Evolutionary conservation across 2,113 vertebrate species (phyloP).

Genomic region (Sylvietta virens): DNA sequence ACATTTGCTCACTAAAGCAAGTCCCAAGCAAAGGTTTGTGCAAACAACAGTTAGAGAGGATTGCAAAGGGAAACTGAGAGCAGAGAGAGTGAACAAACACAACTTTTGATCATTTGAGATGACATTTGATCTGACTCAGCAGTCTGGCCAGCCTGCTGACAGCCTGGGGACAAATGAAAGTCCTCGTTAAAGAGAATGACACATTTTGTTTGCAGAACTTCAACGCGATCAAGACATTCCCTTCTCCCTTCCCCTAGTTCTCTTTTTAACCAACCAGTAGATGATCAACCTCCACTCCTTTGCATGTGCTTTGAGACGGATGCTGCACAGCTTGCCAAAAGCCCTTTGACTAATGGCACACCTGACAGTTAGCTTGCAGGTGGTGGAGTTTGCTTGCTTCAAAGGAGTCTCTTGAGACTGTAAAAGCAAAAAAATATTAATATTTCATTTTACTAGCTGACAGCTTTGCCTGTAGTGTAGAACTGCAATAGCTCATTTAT

Average conservation of each 20-base stretch:
- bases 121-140: background rate
- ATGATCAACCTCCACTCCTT: background rate
- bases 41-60: background rate
- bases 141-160: background rate
- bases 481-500: background rate
- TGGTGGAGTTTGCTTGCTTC: background rate
- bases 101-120: background rate
- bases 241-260: background rate
- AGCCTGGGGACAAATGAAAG: background rate
- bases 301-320: background rate
- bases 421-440: background rate
- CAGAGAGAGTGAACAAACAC: accelerated
- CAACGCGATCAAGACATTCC: background rate
- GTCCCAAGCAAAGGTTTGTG: background rate
- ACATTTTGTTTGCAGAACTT: background rate
- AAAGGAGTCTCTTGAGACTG: background rate
- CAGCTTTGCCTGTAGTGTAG: background rate
- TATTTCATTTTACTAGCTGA: background rate
- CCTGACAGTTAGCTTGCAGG: background rate
- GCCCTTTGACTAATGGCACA: background rate
- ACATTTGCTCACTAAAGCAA: background rate
- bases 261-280: background rate
- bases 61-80: background rate
- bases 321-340: background rate
- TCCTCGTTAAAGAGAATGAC: background rate